A percentile compares a stretch with the other conserved stretches of the same genome.
phyloP scores from a whole-genome alignment of 2,797 vertebrate species.

The Gallirallus australis region DNA sequence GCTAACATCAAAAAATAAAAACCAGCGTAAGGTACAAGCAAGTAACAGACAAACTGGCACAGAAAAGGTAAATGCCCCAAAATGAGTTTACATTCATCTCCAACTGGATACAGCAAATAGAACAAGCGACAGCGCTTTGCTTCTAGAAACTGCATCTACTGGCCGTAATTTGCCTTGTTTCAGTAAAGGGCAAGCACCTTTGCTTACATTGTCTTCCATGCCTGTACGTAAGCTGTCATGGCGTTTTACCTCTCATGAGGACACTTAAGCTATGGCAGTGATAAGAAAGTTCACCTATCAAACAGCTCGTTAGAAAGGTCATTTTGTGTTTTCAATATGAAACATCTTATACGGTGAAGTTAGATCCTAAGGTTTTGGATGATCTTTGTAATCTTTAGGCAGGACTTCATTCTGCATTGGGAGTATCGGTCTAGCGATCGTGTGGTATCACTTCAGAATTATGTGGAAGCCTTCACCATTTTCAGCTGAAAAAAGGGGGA shows the following conservation, averaged over 20 bases:
- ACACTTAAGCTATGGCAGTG: slow-evolving; percentile 76
- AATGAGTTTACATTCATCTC: slow-evolving; percentile 79
- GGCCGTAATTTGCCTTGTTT: slow-evolving; percentile 71
- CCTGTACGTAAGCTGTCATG: slow-evolving; percentile 61
- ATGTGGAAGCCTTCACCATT: slow-evolving; percentile 89
- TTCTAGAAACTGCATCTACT: slow-evolving; percentile 68
- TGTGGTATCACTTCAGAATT: slow-evolving; percentile 81
- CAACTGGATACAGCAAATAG: slow-evolving; percentile 75
- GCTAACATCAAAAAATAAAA: slow-evolving; percentile 72
- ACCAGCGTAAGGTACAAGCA: slow-evolving; percentile 69
- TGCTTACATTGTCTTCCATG: slow-evolving; percentile 58
- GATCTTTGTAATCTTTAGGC: slow-evolving; percentile 76
- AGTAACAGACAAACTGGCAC: slow-evolving; percentile 76
- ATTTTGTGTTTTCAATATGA: slow-evolving; percentile 87
- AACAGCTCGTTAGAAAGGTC: slow-evolving; percentile 78
- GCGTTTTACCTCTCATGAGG: slow-evolving; percentile 66
- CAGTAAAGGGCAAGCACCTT: slow-evolving; percentile 62
- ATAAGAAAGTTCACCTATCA: slow-evolving; percentile 76
- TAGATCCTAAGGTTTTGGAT: slow-evolving; percentile 78
- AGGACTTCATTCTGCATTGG: slow-evolving; percentile 74
- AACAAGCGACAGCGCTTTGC: neutral
- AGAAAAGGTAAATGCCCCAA: slow-evolving; percentile 80
- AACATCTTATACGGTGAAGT: slow-evolving; percentile 83
- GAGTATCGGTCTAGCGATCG: slow-evolving; percentile 40
- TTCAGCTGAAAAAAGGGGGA: slow-evolving; percentile 81